A percentile compares a stretch with the other conserved stretches of the same genome.
phyloP scores from a whole-genome alignment of 2,888 invertebrate species.

The Microplitis manilae region DNA sequence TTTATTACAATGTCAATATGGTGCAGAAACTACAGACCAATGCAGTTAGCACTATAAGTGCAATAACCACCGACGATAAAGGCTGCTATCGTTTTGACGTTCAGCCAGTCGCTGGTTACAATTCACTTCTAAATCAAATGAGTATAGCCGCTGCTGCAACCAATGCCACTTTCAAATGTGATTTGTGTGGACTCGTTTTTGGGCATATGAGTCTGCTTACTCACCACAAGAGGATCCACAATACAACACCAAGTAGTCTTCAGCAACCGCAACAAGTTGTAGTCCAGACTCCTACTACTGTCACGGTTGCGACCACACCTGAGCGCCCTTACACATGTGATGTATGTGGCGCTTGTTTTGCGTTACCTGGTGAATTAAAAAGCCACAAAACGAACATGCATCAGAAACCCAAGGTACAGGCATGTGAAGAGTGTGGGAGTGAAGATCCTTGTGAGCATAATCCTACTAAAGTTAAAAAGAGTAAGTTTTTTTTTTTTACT shows the following conservation, averaged over 20 bases:
- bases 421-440: conserved; percentile 70
- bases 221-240: conserved; percentile 88
- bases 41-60: conserved; percentile 70
- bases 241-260: conserved; percentile 70
- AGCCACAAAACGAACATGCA: conserved; percentile 73
- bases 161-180: conserved; percentile 87
- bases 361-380: conserved; percentile 72
- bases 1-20: conserved; percentile 74
- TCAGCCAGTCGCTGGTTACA: conserved; percentile 78
- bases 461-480: conserved; percentile 70
- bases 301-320: conserved; percentile 68
- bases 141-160: conserved; percentile 78
- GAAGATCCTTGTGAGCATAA: conserved; percentile 70
- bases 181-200: conserved; percentile 89
- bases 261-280: conserved; percentile 71
- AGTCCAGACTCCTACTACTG: conserved; percentile 70
- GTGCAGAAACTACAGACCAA: conserved; percentile 72
- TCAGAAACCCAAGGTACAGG: conserved; percentile 69
- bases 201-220: conserved; percentile 86
- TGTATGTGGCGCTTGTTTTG: conserved; percentile 72
- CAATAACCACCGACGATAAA: conserved; percentile 71
- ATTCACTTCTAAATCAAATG: conserved; percentile 90
- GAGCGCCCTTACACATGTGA: conserved; percentile 73
- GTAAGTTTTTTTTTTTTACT: conserved; percentile 55
- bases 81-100: conserved; percentile 73